Base-by-base conservation (phyloP, 2,797 vertebrate species). In the Cheirogaleus major region DNA sequence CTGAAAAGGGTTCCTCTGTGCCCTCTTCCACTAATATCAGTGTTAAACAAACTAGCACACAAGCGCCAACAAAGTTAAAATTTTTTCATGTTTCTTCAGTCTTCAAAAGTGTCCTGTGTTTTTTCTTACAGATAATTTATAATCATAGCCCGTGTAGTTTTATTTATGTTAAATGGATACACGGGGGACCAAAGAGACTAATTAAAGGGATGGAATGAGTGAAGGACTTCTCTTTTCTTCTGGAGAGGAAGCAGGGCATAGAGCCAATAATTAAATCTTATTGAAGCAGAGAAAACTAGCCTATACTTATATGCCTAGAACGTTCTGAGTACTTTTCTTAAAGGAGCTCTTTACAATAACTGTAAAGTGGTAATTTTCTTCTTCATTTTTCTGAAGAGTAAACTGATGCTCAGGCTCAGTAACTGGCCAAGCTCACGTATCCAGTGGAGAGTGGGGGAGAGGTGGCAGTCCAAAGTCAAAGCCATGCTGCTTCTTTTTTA, bases 371-470 rank as follows among this genome's bases (percentile, higher is more conserved):
- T 73, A 4, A 89, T 90, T 89, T 78, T 81, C 20, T 78, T 81
- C 20, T 89, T 87, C 69, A 48, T 80, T 92, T 95, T 90, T 41
- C 38, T 78, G 13, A 86, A 89, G 78, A 73, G 55, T 48, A 91
- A 73, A 23, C 7, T 30, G 43, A 48, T 63, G 48, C 22, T 72
- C 20, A 50, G 72, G 17, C 23, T 70, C 25, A 41, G 11, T 52
- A 59, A 92, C n/a, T n/a, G 48, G 9, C 38, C 13, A 78, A 35
- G 43, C 27, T 72, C 15, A 38, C 10, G 0, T 10, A 41, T 43
- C 12, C 27, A 2, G 4, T 2, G 27, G 15, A 13, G 5, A 52
- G 10, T 3, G 3, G 22, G 11, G 50, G 1, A 23, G n/a, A 59
- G 9, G 63, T 5, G 3, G 12, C 92, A 43, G 91, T 67, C 11